A percentile compares a stretch with the other conserved stretches of the same genome.
phyloP scores from a whole-genome alignment of 2,113 vertebrate genomes.

The Gallinago media region DNA sequence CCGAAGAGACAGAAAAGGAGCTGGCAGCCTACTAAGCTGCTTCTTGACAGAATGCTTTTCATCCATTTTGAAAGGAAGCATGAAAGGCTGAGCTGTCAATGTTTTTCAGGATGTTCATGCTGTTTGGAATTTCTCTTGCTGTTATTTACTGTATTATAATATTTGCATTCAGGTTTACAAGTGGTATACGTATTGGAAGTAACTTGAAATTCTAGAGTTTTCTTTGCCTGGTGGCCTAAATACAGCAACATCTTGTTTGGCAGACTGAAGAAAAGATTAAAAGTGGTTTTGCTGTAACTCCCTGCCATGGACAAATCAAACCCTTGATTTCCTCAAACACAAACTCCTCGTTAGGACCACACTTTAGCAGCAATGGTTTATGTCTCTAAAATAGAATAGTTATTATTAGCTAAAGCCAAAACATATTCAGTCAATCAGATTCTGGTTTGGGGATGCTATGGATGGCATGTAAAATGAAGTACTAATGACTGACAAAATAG shows the following conservation, averaged over 20 bases:
- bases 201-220: neutral
- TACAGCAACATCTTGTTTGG: neutral
- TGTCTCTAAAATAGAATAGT: neutral
- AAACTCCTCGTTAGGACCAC: neutral
- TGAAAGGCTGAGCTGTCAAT: neutral
- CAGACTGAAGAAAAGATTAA: neutral
- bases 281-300: neutral
- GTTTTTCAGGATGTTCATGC: neutral
- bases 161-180: neutral
- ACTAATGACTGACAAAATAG: conserved; percentile 1
- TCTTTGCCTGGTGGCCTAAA: neutral
- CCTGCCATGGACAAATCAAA: neutral
- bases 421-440: neutral
- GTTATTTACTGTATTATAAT: neutral
- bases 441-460: neutral
- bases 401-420: conserved; percentile 3
- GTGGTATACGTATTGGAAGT: neutral
- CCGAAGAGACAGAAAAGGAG: neutral
- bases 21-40: neutral
- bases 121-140: neutral
- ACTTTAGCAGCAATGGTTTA: neutral
- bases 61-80: neutral
- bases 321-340: neutral
- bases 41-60: neutral
- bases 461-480: conserved; percentile 12